These are phyloP conservation scores for Rhadina sibilatrix DNA, from an alignment of 2,113 vertebrate species.

Conservation along the genomic window DNA sequence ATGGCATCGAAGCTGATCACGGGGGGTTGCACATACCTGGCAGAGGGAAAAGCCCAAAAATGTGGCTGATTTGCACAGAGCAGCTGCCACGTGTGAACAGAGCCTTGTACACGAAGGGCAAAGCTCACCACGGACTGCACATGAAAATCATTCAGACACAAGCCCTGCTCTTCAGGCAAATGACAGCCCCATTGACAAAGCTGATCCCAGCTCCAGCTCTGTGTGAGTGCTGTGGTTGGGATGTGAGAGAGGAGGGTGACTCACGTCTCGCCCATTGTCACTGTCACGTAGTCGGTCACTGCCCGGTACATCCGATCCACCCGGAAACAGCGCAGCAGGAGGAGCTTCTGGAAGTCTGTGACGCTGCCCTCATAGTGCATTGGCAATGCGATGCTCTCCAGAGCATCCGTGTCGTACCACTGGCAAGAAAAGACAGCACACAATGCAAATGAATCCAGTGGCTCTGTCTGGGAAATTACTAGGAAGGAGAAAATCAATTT, in stretches of 20 bases:
- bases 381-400: constrained; percentile 84
- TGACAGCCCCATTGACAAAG: not conserved
- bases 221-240: not conserved
- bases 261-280: constrained; percentile 90
- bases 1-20: constrained; percentile 91
- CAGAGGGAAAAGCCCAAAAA: not conserved
- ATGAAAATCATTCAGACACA: not conserved
- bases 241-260: not conserved
- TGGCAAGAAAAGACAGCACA: constrained; percentile 39
- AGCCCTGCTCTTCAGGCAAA: not conserved
- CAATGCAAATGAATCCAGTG: not conserved
- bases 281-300: constrained; percentile 84
- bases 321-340: constrained; percentile 91
- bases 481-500: not conserved
- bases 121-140: not conserved
- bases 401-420: constrained; percentile 89
- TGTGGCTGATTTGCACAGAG: not conserved
- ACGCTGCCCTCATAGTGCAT: constrained; percentile 77
- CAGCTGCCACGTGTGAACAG: not conserved
- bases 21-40: constrained; percentile 92
- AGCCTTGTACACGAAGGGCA: not conserved
- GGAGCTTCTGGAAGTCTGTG: constrained; percentile 87
- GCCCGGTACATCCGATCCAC: constrained; percentile 93
- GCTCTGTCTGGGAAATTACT: not conserved
- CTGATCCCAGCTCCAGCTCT: not conserved